phyloP scores from a whole-genome alignment of 2,113 vertebrate species.

The Clarias gariepinus region DNA sequence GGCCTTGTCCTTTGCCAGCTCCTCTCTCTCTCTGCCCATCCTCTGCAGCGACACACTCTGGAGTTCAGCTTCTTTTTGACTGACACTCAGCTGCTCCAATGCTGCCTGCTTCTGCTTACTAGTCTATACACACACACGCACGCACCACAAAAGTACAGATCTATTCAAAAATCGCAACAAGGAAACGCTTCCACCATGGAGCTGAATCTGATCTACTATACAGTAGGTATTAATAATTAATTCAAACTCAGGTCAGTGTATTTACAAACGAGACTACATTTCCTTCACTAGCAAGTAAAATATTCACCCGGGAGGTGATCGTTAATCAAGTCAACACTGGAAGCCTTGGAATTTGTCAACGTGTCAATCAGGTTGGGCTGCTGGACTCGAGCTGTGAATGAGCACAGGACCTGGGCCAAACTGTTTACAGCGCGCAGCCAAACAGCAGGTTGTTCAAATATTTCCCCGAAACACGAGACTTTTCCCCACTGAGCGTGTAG shows the following conservation, averaged over 20 bases:
- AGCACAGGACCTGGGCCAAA: slow-evolving; percentile 18
- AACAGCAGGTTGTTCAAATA: slow-evolving; percentile 47
- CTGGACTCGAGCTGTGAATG: slow-evolving; percentile 36
- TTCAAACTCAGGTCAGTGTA: neutral
- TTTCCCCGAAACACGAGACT: slow-evolving; percentile 47
- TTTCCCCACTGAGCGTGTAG: slow-evolving; percentile 41
- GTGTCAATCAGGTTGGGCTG: slow-evolving; percentile 35
- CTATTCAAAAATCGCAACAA: neutral
- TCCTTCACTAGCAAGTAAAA: slow-evolving; percentile 16
- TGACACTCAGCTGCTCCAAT: slow-evolving; percentile 68
- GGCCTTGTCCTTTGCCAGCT: slow-evolving; percentile 71
- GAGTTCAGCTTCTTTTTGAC: slow-evolving; percentile 69
- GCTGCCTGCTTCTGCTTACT: slow-evolving; percentile 66
- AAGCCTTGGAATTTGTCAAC: slow-evolving; percentile 27
- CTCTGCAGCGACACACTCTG: slow-evolving; percentile 66
- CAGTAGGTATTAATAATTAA: neutral
- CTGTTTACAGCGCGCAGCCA: slow-evolving; percentile 43
- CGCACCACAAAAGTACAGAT: neutral
- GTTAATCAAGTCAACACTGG: slow-evolving; percentile 29
- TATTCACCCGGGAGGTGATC: neutral
- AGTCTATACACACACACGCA: slow-evolving; percentile 60
- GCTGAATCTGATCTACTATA: neutral
- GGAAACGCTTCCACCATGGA: neutral
- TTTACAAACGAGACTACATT: neutral
- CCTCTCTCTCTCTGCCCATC: slow-evolving; percentile 65